Percentiles rank a stretch among this genome's conserved stretches.
phyloP scores from a whole-genome alignment of 2,113 vertebrate species.

The Fregetta grallaria region DNA sequence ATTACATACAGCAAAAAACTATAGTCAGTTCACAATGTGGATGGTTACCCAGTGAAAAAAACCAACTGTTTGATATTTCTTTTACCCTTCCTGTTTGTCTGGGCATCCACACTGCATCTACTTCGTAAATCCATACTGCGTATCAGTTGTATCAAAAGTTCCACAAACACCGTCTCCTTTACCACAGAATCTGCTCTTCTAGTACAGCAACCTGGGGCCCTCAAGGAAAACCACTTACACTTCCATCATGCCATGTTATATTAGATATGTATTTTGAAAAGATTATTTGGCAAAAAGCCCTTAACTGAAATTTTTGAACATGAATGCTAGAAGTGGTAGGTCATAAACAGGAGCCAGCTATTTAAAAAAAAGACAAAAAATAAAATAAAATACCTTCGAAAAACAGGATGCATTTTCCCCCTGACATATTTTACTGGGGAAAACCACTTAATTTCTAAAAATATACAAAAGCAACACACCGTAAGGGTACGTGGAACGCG shows the following conservation, averaged over 20 bases:
- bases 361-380: not conserved
- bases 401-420: not conserved
- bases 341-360: not conserved
- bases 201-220: not conserved
- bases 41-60: not conserved
- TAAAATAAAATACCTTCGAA: not conserved
- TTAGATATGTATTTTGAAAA: not conserved
- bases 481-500: accelerated
- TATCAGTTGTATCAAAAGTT: not conserved
- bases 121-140: not conserved
- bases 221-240: not conserved
- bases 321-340: not conserved
- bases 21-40: not conserved
- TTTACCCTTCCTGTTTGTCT: not conserved
- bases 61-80: not conserved
- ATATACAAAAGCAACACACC: not conserved
- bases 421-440: not conserved
- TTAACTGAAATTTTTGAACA: not conserved
- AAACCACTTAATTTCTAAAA: not conserved
- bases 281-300: not conserved
- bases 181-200: not conserved
- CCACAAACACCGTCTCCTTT: not conserved
- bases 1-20: not conserved
- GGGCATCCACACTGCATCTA: not conserved
- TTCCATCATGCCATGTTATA: not conserved